Base-by-base conservation (phyloP, 1,140 invertebrate species). In the Globodera ellingtonae region DNA sequence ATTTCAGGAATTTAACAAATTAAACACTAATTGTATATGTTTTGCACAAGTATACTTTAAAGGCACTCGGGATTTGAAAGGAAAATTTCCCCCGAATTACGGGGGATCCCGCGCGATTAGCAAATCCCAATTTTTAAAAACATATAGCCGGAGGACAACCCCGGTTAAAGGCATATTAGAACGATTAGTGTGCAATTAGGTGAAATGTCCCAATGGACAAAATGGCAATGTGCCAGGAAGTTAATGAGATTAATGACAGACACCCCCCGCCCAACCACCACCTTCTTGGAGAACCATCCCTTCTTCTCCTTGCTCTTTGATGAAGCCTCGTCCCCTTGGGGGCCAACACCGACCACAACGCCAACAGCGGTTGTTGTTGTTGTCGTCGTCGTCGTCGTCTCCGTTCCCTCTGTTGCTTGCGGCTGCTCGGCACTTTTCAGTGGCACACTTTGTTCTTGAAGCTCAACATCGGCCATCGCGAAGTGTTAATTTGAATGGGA, bases 401-500 rank as follows among this genome's bases (percentile, higher is more conserved):
- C 72, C 24, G 72, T 59, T 15, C 72, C 72, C 21, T 67, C 75
- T 24, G 59, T 67, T 47, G 50, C 6, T 44, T 66, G 50, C n/a
- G 48, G 50, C 44, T 76, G 56, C 59, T 76, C 75, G 21, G 75
- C 56, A 65, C 47, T 67, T 65, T 76, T 76, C 6, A 76, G 50
- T 35, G 75, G 75, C 44, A 76, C 48, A 75, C 50, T 76, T 48
- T 73, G 72, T 76, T 76, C 75, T 76, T 76, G 75, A 56, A 76
- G 24, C 56, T 76, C 75, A 21, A 76, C 75, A 44, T 62, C 59
- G 48, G 75, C 35, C 75, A 76, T 76, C 47, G 35, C 1, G 35
- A 35, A 35, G 35, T 35, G 35, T 35, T 35, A 35, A 9, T 52
- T 52, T 52, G 8, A 9, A 9, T 52, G 7, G 50, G 50, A 8